phyloP scores from a whole-genome alignment of 2,797 vertebrate species.

The Sebastiscus tertius region DNA sequence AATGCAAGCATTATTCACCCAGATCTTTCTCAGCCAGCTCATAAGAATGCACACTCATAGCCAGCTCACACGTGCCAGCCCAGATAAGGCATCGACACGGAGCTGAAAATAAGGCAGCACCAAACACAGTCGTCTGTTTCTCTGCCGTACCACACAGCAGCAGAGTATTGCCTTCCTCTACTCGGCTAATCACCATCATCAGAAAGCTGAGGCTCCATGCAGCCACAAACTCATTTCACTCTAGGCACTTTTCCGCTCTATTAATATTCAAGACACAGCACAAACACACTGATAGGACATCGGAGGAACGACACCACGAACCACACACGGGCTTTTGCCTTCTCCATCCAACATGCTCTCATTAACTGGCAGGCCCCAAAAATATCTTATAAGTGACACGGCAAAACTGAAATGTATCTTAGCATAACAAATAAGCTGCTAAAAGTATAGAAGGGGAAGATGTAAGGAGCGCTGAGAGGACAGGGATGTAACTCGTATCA shows the following conservation, averaged over 20 bases:
- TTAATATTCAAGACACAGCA: conserved; percentile 56
- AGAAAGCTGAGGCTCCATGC: conserved; percentile 20
- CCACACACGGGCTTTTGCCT: background rate
- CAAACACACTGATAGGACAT: conserved; percentile 44
- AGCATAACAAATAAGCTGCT: background rate
- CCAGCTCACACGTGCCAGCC: background rate
- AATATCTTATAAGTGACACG: background rate
- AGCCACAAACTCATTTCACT: conserved; percentile 53
- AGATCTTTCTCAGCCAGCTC: background rate
- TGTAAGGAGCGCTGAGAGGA: background rate
- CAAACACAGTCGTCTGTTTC: conserved; percentile 21
- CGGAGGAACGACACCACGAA: conserved; percentile 5
- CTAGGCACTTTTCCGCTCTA: conserved; percentile 50
- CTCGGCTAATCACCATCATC: conserved; percentile 49
- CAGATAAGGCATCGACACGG: background rate
- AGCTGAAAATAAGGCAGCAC: conserved; percentile 5
- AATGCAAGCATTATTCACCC: background rate
- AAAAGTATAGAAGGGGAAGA: background rate
- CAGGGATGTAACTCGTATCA: conserved; percentile 29
- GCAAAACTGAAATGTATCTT: background rate
- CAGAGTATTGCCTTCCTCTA: conserved; percentile 21
- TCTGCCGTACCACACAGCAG: conserved; percentile 6
- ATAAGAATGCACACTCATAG: background rate
- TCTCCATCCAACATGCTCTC: conserved; percentile 6
- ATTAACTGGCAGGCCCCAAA: conserved; percentile 14